A percentile compares a stretch with the other conserved stretches of the same genome.
These are phyloP conservation scores for Mesembrinibis cayennensis DNA, from an alignment of 2,113 vertebrate genomes.

Conservation along the genomic window DNA sequence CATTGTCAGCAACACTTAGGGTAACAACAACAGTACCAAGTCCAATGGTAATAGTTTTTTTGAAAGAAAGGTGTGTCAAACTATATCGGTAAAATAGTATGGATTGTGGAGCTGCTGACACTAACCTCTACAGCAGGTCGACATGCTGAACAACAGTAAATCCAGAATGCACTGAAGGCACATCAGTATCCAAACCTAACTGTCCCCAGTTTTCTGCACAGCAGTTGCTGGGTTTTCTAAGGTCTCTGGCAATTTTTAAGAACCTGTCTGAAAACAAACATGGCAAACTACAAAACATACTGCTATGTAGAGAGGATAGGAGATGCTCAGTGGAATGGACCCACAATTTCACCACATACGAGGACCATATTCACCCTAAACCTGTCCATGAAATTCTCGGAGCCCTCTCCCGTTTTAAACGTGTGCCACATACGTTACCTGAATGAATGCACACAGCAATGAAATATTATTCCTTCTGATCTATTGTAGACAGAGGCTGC, in stretches of 20 bases:
- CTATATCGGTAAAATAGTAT: background rate
- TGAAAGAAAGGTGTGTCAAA: background rate
- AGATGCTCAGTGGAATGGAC: background rate
- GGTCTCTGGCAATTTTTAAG: background rate
- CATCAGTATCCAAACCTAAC: background rate
- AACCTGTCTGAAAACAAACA: background rate
- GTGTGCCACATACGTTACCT: fast-evolving
- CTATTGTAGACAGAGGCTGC: background rate
- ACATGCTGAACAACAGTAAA: background rate
- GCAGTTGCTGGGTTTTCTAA: background rate
- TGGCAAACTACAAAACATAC: background rate
- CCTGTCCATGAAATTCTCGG: background rate
- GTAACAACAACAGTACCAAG: background rate
- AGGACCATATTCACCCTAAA: background rate
- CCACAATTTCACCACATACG: background rate
- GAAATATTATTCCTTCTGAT: background rate
- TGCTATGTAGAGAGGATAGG: background rate
- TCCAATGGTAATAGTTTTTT: background rate
- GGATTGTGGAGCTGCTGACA: background rate
- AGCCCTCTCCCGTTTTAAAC: background rate
- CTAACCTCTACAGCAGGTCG: background rate
- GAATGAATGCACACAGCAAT: background rate
- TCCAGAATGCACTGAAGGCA: background rate
- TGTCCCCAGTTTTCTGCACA: background rate
- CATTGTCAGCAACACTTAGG: background rate